Percentiles rank a stretch among this genome's conserved stretches.
Evolutionary conservation across 2,113 vertebrate genomes (phyloP).

Genomic region (Holacanthus passer): DNA sequence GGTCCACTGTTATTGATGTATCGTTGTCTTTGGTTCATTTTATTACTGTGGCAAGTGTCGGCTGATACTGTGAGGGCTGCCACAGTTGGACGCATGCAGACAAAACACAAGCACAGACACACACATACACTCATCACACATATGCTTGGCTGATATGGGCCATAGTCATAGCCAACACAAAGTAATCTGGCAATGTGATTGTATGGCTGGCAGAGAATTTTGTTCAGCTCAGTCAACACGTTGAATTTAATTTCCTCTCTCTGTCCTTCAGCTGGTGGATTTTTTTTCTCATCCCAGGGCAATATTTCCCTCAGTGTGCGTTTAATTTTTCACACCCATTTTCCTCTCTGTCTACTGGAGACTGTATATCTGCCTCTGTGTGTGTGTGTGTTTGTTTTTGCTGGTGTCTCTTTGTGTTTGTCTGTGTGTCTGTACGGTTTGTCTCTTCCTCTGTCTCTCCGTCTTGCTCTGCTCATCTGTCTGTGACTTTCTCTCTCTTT

Average conservation of each 20-base stretch:
- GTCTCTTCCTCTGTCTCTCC: slow-evolving; percentile 37
- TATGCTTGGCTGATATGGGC: slow-evolving; percentile 54
- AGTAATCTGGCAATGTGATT: slow-evolving; percentile 53
- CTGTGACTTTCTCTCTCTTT: slow-evolving; percentile 18
- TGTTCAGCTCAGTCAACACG: slow-evolving; percentile 58
- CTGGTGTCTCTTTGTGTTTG: slow-evolving; percentile 16
- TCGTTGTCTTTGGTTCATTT: slow-evolving; percentile 52
- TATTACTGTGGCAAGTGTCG: slow-evolving; percentile 51
- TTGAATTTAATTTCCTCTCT: slow-evolving; percentile 72
- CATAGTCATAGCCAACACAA: slow-evolving; percentile 54
- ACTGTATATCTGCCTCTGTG: not conserved
- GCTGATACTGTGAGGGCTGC: slow-evolving; percentile 34
- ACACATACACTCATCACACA: slow-evolving; percentile 14
- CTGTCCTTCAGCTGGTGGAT: slow-evolving; percentile 49
- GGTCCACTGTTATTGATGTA: slow-evolving; percentile 27
- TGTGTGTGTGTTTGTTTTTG: slow-evolving; percentile 20
- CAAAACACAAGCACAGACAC: slow-evolving; percentile 30
- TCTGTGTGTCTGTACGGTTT: slow-evolving; percentile 26
- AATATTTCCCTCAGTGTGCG: slow-evolving; percentile 50
- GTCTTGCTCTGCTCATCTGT: slow-evolving; percentile 33
- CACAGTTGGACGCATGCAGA: slow-evolving; percentile 48
- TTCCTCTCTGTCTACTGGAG: slow-evolving; percentile 4
- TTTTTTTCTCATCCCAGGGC: slow-evolving; percentile 29
- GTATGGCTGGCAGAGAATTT: slow-evolving; percentile 56
- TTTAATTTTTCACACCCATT: slow-evolving; percentile 32